Evolutionary conservation across 2,113 vertebrate species (phyloP), one percentile per base, ranked within the genome.

Genomic region (Perca schrenkii): DNA sequence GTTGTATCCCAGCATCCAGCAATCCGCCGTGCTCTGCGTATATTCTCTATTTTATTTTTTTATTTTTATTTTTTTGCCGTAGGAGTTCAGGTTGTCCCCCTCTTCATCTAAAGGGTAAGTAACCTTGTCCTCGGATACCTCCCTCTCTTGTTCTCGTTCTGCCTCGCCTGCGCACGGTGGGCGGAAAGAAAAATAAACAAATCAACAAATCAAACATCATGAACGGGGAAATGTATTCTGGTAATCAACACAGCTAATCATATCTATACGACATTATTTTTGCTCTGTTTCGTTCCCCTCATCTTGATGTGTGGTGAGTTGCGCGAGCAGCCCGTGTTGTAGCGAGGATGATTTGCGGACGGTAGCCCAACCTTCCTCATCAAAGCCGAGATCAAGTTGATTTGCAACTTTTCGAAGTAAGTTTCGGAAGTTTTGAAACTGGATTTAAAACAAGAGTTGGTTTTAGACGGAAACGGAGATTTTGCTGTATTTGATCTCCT

Each of bases 81-180:
- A 84, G 92, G 92, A 92, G 82, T 89, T 91, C 85, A 85, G 81
- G 79, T 85, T 82, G 84, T 86, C 77, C 80, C 79, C 70, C 83
- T 87, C 84, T 88, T 89, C 93, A 87, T 93, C 89, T 82, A 88
- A 88, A 89, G 77, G 91, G 93, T 93, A 86, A 94, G 92, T 93
- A 91, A 92, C 87, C 93, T 92, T 92, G 85, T 92, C 86, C 89
- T 93, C 88, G 87, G 80, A 91, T 89, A 79, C 90, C 88, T 93
- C 89, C 91, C 91, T 89, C 88, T 86, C 88, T 82, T 77, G 77
- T 74, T 83, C 79, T 78, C 1, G 82, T 36, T 68, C 79, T 87
- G 84, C 75, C 83, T 91, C 83, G 80, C 72, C 62, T 77, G 84
- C 60, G 79, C 74, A 15, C 87, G 85, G 81, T 87, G 89, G 89